A percentile compares a stretch with the other conserved stretches of the same genome.
These are phyloP conservation scores for Lycia hirtaria DNA, from an alignment of 2,888 invertebrate genomes.

Conservation along the genomic window DNA sequence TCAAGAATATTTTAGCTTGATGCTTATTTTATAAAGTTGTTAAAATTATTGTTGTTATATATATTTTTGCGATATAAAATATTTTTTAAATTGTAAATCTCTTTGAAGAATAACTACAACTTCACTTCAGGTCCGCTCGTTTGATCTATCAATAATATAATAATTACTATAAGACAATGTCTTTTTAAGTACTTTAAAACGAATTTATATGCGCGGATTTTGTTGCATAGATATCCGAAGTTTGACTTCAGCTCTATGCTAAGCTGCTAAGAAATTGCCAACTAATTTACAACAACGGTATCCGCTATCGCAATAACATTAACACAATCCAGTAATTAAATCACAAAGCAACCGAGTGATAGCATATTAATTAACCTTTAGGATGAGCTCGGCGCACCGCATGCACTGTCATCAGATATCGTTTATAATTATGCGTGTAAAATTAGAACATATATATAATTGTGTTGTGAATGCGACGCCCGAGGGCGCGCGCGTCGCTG, in stretches of 20 bases:
- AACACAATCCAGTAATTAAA: conserved; percentile 50
- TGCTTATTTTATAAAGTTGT: too few species aligned
- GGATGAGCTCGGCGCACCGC: conserved; percentile 51
- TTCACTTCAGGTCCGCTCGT: too few species aligned
- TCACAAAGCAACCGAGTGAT: conserved; percentile 47
- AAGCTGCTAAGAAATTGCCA: conserved; percentile 9
- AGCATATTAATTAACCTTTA: conserved; percentile 50
- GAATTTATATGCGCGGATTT: too few species aligned
- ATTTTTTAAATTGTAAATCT: too few species aligned
- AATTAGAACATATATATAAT: conserved; percentile 57
- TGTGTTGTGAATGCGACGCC: conserved; percentile 48
- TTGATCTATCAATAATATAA: too few species aligned
- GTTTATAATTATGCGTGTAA: conserved; percentile 60
- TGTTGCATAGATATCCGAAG: neutral
- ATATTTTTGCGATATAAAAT: too few species aligned
- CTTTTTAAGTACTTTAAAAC: too few species aligned
- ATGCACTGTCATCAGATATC: conserved; percentile 54
- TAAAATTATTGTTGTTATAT: too few species aligned
- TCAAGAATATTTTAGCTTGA: too few species aligned
- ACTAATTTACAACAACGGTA: conserved; percentile 16
- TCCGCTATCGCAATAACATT: conserved; percentile 31
- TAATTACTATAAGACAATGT: too few species aligned
- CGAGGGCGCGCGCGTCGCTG: conserved; percentile 61
- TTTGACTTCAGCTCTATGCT: neutral
- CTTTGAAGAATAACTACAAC: too few species aligned